Conservation (phyloP, 2,113 vertebrate species). For the Dasypus novemcinctus region DNA sequence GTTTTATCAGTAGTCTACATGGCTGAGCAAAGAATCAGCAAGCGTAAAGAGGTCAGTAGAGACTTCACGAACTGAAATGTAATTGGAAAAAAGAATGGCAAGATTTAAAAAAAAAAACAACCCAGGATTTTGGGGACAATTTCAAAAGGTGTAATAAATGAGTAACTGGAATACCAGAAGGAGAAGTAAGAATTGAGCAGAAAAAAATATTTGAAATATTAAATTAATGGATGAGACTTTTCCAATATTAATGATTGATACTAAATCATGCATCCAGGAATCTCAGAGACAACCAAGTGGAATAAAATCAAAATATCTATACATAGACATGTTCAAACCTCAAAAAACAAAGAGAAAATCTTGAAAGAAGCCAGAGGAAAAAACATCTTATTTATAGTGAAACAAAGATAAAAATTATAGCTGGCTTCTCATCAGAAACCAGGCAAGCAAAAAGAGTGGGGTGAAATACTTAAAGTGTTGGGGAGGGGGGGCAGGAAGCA, state of each 20-base stretch:
- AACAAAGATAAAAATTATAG: background rate
- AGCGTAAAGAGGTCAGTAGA: background rate
- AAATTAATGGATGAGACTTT: background rate
- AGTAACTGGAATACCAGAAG: background rate
- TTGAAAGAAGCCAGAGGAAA: background rate
- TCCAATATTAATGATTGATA: background rate
- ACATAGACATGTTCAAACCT: background rate
- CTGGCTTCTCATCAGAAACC: background rate
- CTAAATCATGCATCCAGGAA: background rate
- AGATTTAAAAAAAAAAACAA: background rate
- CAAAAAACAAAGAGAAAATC: conserved; percentile 20
- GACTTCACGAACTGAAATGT: background rate
- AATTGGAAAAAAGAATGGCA: background rate
- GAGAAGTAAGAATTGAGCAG: background rate
- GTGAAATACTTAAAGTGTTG: background rate
- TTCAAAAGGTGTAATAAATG: background rate
- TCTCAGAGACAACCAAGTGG: background rate
- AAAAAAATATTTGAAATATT: background rate
- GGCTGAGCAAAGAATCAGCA: background rate
- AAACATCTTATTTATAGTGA: background rate
- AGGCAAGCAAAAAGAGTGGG: background rate
- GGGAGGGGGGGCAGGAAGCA: background rate
- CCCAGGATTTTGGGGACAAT: background rate
- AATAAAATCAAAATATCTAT: background rate
- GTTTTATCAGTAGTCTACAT: background rate